Evolutionary conservation across 2,113 vertebrate genomes (phyloP).

Genomic region (Nanorana parkeri): DNA sequence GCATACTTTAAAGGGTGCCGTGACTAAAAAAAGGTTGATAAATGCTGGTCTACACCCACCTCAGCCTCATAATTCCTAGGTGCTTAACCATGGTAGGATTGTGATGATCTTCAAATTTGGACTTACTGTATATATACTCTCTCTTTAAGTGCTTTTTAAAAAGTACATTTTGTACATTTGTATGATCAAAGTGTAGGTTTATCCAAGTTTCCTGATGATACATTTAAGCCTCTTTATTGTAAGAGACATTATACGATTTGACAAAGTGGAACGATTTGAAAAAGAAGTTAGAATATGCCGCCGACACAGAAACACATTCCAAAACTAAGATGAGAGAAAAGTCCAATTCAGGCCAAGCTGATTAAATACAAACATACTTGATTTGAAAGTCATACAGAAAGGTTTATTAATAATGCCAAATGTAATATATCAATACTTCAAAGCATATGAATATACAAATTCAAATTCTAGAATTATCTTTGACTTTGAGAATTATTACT

Average conservation of each 20-base stretch:
- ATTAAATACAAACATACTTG: conserved; percentile 31
- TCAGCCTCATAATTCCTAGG: too few species aligned
- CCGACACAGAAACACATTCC: conserved; percentile 4
- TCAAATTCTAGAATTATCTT: conserved; percentile 62
- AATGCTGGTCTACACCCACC: too few species aligned
- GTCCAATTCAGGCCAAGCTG: conserved; percentile 49
- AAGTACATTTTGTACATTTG: not conserved
- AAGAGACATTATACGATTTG: conserved; percentile 8
- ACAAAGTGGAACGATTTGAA: conserved; percentile 23
- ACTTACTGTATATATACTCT: not conserved
- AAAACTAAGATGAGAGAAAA: conserved; percentile 35
- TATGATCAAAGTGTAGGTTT: conserved; percentile 22
- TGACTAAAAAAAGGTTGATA: too few species aligned
- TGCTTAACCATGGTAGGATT: not conserved
- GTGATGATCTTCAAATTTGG: not conserved
- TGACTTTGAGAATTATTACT: not conserved
- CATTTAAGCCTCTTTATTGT: conserved; percentile 27
- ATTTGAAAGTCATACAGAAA: conserved; percentile 51
- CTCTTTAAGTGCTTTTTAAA: not conserved
- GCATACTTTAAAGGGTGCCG: too few species aligned
- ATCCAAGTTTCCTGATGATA: conserved; percentile 12
- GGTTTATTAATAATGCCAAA: conserved; percentile 43
- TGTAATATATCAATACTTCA: conserved; percentile 59
- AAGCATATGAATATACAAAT: conserved; percentile 57
- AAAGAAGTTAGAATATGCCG: conserved; percentile 8